Percentiles rank a stretch among this genome's conserved stretches.
Conservation (phyloP, 2,888 invertebrate species). For the Netelia fuscicornis region DNA sequence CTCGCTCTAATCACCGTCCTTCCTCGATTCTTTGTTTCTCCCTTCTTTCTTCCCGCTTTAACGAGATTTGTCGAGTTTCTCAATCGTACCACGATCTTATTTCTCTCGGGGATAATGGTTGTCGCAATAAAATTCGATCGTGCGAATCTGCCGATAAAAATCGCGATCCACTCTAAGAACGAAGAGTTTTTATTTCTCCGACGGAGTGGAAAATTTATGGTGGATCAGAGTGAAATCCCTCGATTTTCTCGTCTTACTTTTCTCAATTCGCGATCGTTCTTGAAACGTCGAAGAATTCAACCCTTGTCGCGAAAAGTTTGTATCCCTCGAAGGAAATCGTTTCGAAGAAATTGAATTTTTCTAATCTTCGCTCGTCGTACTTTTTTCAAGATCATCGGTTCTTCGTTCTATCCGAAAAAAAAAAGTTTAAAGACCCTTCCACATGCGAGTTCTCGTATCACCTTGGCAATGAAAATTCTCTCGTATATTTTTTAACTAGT, state of each 20-base stretch:
- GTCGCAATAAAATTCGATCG: no score
- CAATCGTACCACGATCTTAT: background rate
- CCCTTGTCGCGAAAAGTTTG: background rate
- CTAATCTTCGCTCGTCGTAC: background rate
- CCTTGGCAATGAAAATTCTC: constrained; percentile 60
- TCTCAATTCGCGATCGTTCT: background rate
- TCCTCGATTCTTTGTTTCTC: background rate
- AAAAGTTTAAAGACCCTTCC: background rate
- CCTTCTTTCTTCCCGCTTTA: background rate
- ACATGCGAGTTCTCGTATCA: background rate
- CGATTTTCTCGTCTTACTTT: background rate
- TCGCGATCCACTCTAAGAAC: no score
- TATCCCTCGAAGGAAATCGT: constrained; percentile 2
- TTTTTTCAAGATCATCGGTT: background rate
- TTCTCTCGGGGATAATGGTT: background rate
- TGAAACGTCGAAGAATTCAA: background rate
- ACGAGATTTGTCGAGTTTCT: no score
- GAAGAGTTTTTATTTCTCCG: no score
- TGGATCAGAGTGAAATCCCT: background rate
- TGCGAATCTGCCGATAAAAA: no score
- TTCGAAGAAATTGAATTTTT: background rate
- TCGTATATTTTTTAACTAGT: constrained; percentile 36
- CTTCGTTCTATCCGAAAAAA: constrained; percentile 12
- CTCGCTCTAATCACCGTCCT: background rate
- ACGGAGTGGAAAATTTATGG: no score